These are phyloP conservation scores for Doris montereyensis DNA, from an alignment of 2,888 invertebrate species.

Conservation along the genomic window DNA sequence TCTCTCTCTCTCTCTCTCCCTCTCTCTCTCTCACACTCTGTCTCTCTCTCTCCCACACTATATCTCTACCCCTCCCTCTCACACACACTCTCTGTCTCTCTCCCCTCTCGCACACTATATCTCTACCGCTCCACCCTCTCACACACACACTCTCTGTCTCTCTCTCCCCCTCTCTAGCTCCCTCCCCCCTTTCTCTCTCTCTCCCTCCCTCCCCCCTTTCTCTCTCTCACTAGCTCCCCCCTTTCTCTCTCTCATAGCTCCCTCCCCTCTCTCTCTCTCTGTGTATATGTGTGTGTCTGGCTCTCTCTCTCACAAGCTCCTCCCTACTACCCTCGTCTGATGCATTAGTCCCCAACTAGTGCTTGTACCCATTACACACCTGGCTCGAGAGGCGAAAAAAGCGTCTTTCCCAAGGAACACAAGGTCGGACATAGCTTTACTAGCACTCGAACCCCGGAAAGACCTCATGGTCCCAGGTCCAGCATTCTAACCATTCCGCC, in stretches of 20 bases:
- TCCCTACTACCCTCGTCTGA: background rate
- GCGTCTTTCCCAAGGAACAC: too few relatives aligned
- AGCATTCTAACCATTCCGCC: too few relatives aligned
- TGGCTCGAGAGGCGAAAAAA: too few relatives aligned
- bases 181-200: background rate
- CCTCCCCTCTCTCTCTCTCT: background rate
- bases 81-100: background rate
- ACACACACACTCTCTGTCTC: background rate
- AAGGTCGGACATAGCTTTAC: too few relatives aligned
- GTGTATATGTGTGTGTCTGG: background rate
- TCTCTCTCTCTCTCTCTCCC: slow-evolving; percentile 10
- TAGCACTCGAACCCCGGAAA: too few relatives aligned
- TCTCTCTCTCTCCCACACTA: background rate
- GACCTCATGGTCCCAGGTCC: too few relatives aligned
- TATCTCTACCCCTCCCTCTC: background rate
- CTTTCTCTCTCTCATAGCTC: background rate
- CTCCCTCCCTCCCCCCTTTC: background rate
- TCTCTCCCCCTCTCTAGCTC: background rate
- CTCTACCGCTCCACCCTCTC: background rate
- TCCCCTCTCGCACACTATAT: background rate
- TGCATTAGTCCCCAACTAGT: too few relatives aligned
- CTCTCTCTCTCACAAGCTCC: background rate
- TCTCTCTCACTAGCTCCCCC: background rate
- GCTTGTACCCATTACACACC: too few relatives aligned
- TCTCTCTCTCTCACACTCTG: background rate